Conservation (phyloP, 2,797 vertebrate genomes). For the Nothura maculosa region DNA sequence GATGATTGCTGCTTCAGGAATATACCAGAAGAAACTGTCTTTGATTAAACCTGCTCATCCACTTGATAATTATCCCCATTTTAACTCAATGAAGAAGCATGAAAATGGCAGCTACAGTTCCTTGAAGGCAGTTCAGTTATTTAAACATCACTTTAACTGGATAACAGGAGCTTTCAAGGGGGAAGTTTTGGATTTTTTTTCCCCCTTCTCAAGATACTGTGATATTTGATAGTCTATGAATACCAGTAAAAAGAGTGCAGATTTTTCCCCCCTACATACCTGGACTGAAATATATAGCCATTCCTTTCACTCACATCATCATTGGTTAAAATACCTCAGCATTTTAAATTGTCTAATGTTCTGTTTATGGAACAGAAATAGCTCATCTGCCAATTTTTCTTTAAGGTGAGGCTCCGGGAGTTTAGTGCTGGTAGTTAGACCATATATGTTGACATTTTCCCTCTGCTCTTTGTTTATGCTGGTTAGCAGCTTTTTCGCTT, state of each 20-base stretch:
- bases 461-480: not conserved
- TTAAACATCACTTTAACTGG: conserved; percentile 83
- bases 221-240: not conserved
- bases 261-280: not conserved
- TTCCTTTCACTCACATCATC: not conserved
- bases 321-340: not conserved
- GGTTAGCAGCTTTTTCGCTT: not conserved
- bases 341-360: not conserved
- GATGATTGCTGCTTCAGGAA: conserved; percentile 90
- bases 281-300: not conserved
- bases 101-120: conserved; percentile 83
- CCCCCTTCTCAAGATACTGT: not conserved
- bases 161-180: conserved; percentile 78
- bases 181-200: conserved; percentile 75
- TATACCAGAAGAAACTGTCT: conserved; percentile 88
- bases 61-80: conserved; percentile 88
- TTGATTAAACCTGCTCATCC: conserved; percentile 90
- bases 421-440: conserved; percentile 5
- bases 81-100: conserved; percentile 83
- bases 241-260: not conserved
- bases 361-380: not conserved
- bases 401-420: not conserved
- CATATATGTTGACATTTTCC: conserved; percentile 61
- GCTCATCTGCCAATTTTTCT: not conserved
- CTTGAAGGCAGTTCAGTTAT: conserved; percentile 83